phyloP scores from a whole-genome alignment of 1,140 invertebrate genomes.

The Zaprionus lachaisei region DNA sequence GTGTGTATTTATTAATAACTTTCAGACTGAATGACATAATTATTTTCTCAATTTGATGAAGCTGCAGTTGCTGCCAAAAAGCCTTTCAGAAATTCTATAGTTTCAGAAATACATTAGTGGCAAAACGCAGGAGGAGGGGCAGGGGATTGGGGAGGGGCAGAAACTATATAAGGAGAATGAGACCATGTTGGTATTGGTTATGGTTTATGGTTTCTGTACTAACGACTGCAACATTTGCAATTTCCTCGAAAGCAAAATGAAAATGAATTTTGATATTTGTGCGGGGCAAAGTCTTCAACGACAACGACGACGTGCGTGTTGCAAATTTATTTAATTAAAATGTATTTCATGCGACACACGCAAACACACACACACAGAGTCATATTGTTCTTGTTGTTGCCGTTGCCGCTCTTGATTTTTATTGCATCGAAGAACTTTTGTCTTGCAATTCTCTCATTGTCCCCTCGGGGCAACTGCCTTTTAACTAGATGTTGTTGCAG shows the following conservation, averaged over 20 bases:
- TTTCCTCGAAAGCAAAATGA: slow-evolving; percentile 23
- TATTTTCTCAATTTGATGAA: slow-evolving; percentile 9
- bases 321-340: slow-evolving; percentile 58
- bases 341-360: slow-evolving; percentile 22
- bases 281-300: slow-evolving; percentile 23
- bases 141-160: background rate
- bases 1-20: slow-evolving; percentile 4
- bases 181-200: background rate
- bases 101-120: background rate
- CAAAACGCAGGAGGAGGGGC: background rate
- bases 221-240: slow-evolving; percentile 35
- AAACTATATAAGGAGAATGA: no score
- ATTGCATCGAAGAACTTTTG: slow-evolving; percentile 24
- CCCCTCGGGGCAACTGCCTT: slow-evolving; percentile 12
- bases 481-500: slow-evolving; percentile 2
- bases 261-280: slow-evolving; percentile 40
- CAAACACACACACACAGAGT: slow-evolving; percentile 13
- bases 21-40: slow-evolving; percentile 5
- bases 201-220: slow-evolving; percentile 1
- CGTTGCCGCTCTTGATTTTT: slow-evolving; percentile 33
- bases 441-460: slow-evolving; percentile 32
- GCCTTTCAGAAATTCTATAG: slow-evolving; percentile 2
- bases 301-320: slow-evolving; percentile 8
- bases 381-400: slow-evolving; percentile 4
- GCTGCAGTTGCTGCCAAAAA: background rate